A percentile compares a stretch with the other conserved stretches of the same genome.
phyloP scores from a whole-genome alignment of 2,888 invertebrate genomes.

The Eueremaeus valkanovi region DNA sequence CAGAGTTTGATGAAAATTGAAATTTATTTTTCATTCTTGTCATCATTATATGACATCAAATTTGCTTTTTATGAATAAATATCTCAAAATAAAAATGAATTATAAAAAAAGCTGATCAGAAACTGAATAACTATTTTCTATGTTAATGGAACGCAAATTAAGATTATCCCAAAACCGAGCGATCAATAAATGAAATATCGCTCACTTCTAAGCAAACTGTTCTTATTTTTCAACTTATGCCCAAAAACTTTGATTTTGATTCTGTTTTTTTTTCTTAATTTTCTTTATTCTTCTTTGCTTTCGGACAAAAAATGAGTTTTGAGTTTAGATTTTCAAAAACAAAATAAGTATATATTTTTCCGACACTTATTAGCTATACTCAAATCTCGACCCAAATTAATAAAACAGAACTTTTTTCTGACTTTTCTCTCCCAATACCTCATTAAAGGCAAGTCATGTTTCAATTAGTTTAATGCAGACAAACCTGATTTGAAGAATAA shows the following conservation, averaged over 20 bases:
- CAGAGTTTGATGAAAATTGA: no score
- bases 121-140: not conserved
- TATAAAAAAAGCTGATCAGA: not conserved
- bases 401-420: not conserved
- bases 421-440: not conserved
- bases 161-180: not conserved
- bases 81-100: not conserved
- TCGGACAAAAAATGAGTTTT: not conserved
- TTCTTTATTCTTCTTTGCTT: no score
- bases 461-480: not conserved
- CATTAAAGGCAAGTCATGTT: not conserved
- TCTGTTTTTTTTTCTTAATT: no score
- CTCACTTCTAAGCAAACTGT: not conserved
- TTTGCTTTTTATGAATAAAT: not conserved
- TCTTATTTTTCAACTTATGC: not conserved
- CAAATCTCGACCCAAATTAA: slow-evolving; percentile 5
- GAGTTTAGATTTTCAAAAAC: no score
- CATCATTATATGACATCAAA: not conserved
- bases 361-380: not conserved
- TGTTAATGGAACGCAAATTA: slow-evolving; percentile 8
- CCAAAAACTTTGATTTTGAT: no score
- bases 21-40: no score
- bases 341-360: not conserved
- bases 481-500: slow-evolving; percentile 2
- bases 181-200: not conserved